Conservation (phyloP, 2,888 invertebrate species). For the Eristalis arbustorum region DNA sequence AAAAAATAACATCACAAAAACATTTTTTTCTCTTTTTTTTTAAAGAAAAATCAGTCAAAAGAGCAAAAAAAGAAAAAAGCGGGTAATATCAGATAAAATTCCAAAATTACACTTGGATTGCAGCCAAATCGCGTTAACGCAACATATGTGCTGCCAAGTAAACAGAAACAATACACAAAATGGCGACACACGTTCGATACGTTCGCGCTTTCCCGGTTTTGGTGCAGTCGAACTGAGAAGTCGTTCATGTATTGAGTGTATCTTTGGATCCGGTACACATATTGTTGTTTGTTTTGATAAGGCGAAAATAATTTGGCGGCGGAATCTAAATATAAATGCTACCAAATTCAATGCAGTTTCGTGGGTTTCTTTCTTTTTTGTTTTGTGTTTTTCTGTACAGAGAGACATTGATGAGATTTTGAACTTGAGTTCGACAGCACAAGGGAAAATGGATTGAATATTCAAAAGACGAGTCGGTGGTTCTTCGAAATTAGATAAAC, state of each 20-base stretch:
- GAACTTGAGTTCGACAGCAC: not conserved
- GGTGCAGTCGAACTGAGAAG: not conserved
- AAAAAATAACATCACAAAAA: not conserved
- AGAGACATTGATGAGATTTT: not conserved
- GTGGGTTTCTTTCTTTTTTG: not conserved
- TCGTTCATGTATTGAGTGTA: not conserved
- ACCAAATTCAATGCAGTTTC: slow-evolving; percentile 20
- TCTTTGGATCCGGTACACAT: not conserved
- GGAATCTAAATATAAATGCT: slow-evolving; percentile 20
- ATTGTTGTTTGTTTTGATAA: slow-evolving; percentile 31
- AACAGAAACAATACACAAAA: slow-evolving; percentile 8
- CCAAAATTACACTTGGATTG: slow-evolving; percentile 42
- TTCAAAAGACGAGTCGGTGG: not conserved
- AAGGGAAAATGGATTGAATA: not conserved
- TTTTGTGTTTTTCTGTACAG: not conserved
- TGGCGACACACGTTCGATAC: not conserved
- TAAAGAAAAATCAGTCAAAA: not conserved
- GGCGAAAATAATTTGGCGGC: slow-evolving; percentile 5
- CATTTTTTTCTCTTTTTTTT: not conserved
- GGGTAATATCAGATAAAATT: slow-evolving; percentile 2
- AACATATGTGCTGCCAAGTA: slow-evolving; percentile 38
- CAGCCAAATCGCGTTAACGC: slow-evolving; percentile 29
- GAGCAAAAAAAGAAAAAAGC: not conserved
- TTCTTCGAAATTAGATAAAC: not conserved
- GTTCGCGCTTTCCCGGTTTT: not conserved